These are phyloP conservation scores for Protobothrops mucrosquamatus DNA, from an alignment of 2,113 vertebrate genomes.

Conservation along the genomic window DNA sequence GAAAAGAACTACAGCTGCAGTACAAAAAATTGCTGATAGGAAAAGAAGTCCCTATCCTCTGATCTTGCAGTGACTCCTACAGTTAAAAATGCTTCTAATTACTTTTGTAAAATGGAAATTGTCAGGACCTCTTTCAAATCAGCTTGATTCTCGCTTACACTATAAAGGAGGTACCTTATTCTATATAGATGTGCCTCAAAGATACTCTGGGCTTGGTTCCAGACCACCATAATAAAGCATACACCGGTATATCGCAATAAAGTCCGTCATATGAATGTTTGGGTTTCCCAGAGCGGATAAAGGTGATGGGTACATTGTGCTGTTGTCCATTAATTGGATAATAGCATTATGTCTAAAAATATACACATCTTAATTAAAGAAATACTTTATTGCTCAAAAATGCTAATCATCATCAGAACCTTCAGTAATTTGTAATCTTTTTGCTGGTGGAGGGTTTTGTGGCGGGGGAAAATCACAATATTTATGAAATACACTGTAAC, in stretches of 20 bases:
- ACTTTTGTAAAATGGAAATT: background rate
- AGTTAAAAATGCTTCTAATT: conserved; percentile 15
- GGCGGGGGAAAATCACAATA: background rate
- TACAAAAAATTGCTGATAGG: background rate
- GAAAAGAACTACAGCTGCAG: background rate
- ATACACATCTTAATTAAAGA: background rate
- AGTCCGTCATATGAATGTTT: background rate
- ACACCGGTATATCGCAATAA: background rate
- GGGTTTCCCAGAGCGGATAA: background rate
- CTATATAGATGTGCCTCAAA: background rate
- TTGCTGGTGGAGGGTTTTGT: background rate
- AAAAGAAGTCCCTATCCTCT: conserved; percentile 15
- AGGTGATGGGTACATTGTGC: background rate
- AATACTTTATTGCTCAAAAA: background rate
- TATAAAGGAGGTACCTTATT: background rate
- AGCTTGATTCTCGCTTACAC: background rate
- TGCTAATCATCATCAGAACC: background rate
- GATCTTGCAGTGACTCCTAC: conserved; percentile 66
- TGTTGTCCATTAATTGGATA: background rate
- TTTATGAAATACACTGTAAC: background rate
- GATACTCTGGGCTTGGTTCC: background rate
- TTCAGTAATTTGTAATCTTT: background rate
- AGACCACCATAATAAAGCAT: background rate
- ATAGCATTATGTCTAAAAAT: background rate
- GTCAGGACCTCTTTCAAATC: background rate